Evolutionary conservation across 2,797 vertebrate species (phyloP), one percentile per base, ranked within the genome.

Genomic region (Enteromius treurensis): DNA sequence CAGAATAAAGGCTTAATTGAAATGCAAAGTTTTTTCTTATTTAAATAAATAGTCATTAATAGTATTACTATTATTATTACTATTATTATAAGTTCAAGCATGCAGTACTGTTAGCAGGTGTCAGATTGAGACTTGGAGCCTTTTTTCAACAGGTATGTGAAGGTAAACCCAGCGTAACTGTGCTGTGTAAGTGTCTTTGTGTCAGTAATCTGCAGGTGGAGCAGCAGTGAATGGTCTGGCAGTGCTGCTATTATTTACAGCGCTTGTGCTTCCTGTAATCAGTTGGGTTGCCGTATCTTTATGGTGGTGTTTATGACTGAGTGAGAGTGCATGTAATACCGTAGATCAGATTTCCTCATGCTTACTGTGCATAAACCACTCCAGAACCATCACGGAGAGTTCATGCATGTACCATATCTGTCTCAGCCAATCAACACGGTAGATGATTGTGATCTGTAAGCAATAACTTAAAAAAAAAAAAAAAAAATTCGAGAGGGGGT

Each of bases 141-240:
- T 29, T 32, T 64, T 13, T 64, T 64, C 32, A 21, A 67, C 55
- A 58, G 55, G 32, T 67, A 80, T 58, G 65, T 70, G 67, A n/a
- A 64, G 32, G 65, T 68, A n/a, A 67, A 65, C 32, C 29, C 62
- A 32, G 29, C 1, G 7, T 65, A 8, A 17, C 3, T 34, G 29
- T 65, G 26, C 29, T 5, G 58, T 26, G 58, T 60, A 13, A 32
- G 26, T 58, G 53, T 58, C 21, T n/a, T 58, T 23, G 55, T 58
- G 55, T 4, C n/a, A 11, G n/a, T 23, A 23, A 58, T 58, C n/a
- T 58, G 55, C 55, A 32, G 34, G 65, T 68, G 19, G 65, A 68
- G 65, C 65, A 40, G 19, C 65, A 68, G 3, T 68, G 19, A 68
- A 68, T 21, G 19, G 7, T 68, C 17, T 11, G 34, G 34, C 19